Conservation (phyloP, 53 echinoderm and acorn worm genomes). For the Temnopleurus reevesii region DNA sequence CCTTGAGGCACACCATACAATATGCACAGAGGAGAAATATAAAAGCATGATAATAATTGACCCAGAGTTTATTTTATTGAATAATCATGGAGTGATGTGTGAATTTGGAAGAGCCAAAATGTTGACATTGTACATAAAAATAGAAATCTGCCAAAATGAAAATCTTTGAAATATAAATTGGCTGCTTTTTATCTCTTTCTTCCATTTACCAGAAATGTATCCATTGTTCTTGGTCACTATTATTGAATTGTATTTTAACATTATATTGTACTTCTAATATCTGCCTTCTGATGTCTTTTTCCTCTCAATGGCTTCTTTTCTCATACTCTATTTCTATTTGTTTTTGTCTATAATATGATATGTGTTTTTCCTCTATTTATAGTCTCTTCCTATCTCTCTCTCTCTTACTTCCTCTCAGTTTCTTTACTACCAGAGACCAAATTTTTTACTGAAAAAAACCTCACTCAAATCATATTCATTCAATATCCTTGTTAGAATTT, state of each 20-base stretch:
- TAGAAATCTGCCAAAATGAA: no score
- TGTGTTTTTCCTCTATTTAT: not conserved
- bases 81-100: not conserved
- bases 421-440: no score
- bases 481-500: not conserved
- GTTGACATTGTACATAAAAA: no score
- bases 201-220: not conserved
- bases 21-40: not conserved
- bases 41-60: not conserved
- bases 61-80: not conserved
- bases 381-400: not conserved
- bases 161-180: no score
- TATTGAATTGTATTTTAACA: not conserved
- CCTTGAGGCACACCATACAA: not conserved
- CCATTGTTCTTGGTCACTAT: not conserved
- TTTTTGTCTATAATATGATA: not conserved
- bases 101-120: no score
- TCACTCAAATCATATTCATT: not conserved
- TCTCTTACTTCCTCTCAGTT: not conserved
- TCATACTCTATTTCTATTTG: not conserved
- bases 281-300: not conserved
- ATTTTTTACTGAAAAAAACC: no score
- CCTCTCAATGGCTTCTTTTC: no score
- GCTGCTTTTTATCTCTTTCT: not conserved
- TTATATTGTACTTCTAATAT: not conserved